Evolutionary conservation across 1,140 invertebrate genomes (phyloP), one percentile per base, ranked within the genome.

Genomic region (Cotesia glomerata): DNA sequence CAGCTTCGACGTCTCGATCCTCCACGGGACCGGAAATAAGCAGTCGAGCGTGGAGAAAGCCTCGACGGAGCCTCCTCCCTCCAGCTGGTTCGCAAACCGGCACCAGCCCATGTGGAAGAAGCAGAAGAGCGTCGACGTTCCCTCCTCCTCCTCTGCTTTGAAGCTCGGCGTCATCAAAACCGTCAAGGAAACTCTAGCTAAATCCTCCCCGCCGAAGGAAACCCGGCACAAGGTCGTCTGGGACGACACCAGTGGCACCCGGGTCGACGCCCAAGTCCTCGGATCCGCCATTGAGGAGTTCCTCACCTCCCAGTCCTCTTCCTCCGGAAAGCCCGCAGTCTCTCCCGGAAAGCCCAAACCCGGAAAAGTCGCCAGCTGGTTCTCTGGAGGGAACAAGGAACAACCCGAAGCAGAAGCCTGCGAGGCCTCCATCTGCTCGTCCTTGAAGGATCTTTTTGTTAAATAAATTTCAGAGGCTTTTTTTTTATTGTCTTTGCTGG

Each of bases 221-320:
- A 64, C 4, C 73, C 81, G 74, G 32, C 81, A 83, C 69, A 90
- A 90, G 75, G 91, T 93, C 14, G 82, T 93, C 0, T 93, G 92
- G 92, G 92, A 94, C 74, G 91, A 90, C 64, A 89, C 88, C 7
- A 90, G 91, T n/a, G 92, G 92, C 1, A 92, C 92, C 0, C 88
- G 92, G 56, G 92, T 95, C 4, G 93, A 95, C 77, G 91, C 93
- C 4, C 91, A 93, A 77, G 83, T 85, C 71, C 84, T 95, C 7
- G 94, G 93, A 14, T 94, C 89, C 78, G 94, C 93, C 5, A 95
- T 95, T 70, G 93, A 95, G 85, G 93, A 92, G 32, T 94, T 94
- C 76, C 85, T 95, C 11, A 86, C 86, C 0, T 83, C 85, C 3
- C 86, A 87, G 69, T 79, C 79, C 86, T 52, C 85, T 83, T 18